Evolutionary conservation across 2,113 vertebrate species (phyloP).

Genomic region (Chaetura pelagica): DNA sequence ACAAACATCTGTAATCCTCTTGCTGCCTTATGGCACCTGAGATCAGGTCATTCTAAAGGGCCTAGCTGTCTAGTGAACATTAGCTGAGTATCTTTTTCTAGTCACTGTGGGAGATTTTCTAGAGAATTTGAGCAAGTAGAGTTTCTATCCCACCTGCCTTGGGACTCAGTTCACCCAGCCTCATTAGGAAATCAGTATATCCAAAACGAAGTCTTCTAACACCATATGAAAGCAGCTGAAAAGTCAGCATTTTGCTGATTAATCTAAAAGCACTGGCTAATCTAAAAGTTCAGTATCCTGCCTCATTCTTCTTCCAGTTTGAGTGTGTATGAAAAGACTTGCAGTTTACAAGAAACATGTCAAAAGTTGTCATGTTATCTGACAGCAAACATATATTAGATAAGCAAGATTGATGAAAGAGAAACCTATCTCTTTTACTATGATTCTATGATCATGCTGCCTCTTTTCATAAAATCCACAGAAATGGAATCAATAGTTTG

Average conservation of each 20-base stretch:
- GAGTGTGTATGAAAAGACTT: neutral
- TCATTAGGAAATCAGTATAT: neutral
- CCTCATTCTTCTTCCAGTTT: neutral
- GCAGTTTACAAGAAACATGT: neutral
- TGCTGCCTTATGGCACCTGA: neutral
- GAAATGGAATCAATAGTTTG: neutral
- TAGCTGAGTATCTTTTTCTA: neutral
- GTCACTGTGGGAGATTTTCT: neutral
- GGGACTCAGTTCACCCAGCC: neutral
- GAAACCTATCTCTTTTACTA: neutral
- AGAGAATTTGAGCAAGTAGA: neutral
- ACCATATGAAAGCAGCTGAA: neutral
- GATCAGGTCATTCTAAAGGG: neutral
- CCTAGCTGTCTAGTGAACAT: neutral
- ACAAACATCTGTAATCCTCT: rapidly evolving
- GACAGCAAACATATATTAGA: neutral
- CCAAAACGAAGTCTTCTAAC: neutral
- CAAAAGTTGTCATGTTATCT: neutral
- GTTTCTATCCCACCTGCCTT: neutral
- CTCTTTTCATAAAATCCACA: neutral
- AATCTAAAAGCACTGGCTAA: neutral
- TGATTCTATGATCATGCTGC: neutral
- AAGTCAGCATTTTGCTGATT: neutral
- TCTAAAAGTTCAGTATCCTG: neutral
- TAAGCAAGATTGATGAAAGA: neutral